These are phyloP conservation scores for Atopsyche davidsoni DNA, from an alignment of 1,140 invertebrate species.

Conservation along the genomic window DNA sequence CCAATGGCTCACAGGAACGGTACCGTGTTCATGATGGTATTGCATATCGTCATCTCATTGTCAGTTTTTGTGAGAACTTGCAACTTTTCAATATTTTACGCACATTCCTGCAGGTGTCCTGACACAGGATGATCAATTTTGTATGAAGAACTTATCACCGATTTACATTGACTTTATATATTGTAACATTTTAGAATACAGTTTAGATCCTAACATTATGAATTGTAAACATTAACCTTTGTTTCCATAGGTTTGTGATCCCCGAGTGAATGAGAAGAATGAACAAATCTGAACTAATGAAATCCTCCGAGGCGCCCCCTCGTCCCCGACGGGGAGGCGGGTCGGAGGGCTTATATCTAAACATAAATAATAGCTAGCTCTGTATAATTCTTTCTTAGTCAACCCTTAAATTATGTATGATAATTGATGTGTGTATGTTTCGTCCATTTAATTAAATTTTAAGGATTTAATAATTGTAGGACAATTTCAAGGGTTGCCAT, in stretches of 20 bases:
- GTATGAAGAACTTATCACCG: slow-evolving; percentile 12
- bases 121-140: slow-evolving; percentile 8
- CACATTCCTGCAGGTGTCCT: slow-evolving; percentile 19
- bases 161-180: slow-evolving; percentile 4
- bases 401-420: slow-evolving; percentile 21
- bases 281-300: slow-evolving; percentile 1
- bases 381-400: slow-evolving; percentile 21
- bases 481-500: slow-evolving; percentile 12
- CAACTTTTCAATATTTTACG: slow-evolving; percentile 19
- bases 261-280: slow-evolving; percentile 9
- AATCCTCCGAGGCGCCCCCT: neutral
- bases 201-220: slow-evolving; percentile 7
- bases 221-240: slow-evolving; percentile 7
- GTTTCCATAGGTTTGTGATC: slow-evolving; percentile 4
- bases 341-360: too few relatives aligned
- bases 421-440: slow-evolving; percentile 30
- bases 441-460: slow-evolving; percentile 28
- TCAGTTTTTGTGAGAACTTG: slow-evolving; percentile 2
- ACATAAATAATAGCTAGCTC: slow-evolving; percentile 6
- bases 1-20: slow-evolving; percentile 8
- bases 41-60: neutral
- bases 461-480: slow-evolving; percentile 25
- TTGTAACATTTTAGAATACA: slow-evolving; percentile 12
- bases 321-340: too few relatives aligned
- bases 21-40: neutral